These are phyloP conservation scores for Pseudopodoces humilis DNA, from an alignment of 2,113 vertebrate species.

Conservation along the genomic window DNA sequence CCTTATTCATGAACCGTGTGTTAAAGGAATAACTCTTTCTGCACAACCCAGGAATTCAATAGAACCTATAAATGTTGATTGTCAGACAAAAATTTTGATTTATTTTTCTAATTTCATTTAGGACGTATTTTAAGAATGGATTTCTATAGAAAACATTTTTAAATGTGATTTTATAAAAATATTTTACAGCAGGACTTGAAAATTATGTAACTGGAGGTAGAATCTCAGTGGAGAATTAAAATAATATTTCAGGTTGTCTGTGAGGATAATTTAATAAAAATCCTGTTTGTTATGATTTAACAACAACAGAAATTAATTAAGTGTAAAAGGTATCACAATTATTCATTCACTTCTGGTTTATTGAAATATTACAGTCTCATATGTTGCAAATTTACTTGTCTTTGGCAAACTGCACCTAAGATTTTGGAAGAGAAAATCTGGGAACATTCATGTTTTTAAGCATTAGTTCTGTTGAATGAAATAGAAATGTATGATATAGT, in stretches of 20 bases:
- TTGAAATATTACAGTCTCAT: not conserved
- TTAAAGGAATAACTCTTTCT: constrained; percentile 50
- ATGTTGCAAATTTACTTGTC: not conserved
- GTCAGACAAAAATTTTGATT: constrained; percentile 52
- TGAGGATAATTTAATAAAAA: not conserved
- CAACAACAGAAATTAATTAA: not conserved
- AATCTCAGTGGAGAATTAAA: constrained; percentile 39
- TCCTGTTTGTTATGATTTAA: constrained; percentile 23
- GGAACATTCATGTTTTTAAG: not conserved
- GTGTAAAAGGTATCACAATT: not conserved
- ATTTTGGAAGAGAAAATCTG: not conserved
- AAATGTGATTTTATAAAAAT: constrained; percentile 48
- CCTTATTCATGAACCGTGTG: constrained; percentile 43
- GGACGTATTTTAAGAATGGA: constrained; percentile 25
- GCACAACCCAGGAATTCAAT: constrained; percentile 28
- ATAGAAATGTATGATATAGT: not conserved
- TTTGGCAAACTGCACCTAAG: not conserved
- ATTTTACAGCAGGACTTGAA: constrained; percentile 7
- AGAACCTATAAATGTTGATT: constrained; percentile 43
- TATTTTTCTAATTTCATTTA: constrained; percentile 50
- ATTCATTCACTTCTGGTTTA: not conserved
- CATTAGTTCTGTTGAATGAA: constrained; percentile 23
- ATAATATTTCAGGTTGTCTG: constrained; percentile 42
- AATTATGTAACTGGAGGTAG: not conserved
- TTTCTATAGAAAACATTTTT: constrained; percentile 38